phyloP scores from a whole-genome alignment of 2,113 vertebrate genomes.

The Rhegmatorhina hoffmannsi region DNA sequence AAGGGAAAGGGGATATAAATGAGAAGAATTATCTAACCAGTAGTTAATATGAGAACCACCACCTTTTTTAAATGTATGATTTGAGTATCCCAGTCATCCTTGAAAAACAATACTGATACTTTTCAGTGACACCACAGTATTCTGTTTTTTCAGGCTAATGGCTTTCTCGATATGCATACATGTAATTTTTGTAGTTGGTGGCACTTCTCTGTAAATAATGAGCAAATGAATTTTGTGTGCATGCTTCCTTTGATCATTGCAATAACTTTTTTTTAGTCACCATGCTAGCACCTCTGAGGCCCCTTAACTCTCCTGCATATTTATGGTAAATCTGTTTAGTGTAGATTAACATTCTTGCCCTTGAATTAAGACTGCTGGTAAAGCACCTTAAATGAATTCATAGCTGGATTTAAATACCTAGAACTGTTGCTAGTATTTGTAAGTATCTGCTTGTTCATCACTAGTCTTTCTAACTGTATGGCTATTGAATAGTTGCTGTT shows the following conservation, averaged over 20 bases:
- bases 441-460: not conserved
- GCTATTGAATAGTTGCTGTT: not conserved
- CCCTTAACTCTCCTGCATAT: not conserved
- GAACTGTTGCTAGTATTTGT: not conserved
- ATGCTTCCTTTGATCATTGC: not conserved
- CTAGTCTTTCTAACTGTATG: not conserved
- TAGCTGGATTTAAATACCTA: not conserved
- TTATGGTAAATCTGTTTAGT: slow-evolving; percentile 36
- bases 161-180: not conserved
- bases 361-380: slow-evolving; percentile 25
- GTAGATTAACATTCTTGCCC: slow-evolving; percentile 21
- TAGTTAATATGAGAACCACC: not conserved
- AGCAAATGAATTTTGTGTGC: not conserved
- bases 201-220: not conserved
- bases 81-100: not conserved
- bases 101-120: not conserved
- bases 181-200: not conserved
- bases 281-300: not conserved
- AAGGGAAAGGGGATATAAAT: not conserved
- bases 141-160: not conserved
- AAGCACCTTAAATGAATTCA: not conserved
- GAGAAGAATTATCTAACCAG: not conserved
- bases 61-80: not conserved
- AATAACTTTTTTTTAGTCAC: not conserved
- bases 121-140: not conserved